Conservation (phyloP, 2,888 invertebrate species). For the Heliconius ismenius region DNA sequence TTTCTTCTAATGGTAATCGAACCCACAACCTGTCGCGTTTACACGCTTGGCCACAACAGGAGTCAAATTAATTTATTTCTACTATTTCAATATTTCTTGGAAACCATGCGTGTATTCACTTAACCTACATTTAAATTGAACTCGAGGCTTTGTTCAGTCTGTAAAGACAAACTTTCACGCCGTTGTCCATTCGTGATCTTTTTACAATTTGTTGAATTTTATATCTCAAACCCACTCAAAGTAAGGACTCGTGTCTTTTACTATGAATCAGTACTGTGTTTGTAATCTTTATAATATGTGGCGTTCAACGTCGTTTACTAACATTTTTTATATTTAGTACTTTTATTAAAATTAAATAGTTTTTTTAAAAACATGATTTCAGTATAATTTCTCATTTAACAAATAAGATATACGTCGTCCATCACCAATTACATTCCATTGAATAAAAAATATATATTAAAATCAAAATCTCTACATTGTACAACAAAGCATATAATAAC, state of each 20-base stretch:
- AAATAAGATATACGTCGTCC: too few species aligned
- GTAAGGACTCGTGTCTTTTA: neutral
- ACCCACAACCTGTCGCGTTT: too few species aligned
- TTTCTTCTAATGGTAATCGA: too few species aligned
- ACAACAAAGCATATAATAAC: neutral
- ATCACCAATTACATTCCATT: too few species aligned
- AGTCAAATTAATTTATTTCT: neutral
- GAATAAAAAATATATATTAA: neutral
- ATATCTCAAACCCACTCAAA: neutral
- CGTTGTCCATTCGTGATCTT: neutral
- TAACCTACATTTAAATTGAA: conserved; percentile 17
- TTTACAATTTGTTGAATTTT: neutral
- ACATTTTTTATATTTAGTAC: too few species aligned
- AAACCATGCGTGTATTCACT: conserved; percentile 16
- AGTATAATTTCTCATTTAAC: too few species aligned
- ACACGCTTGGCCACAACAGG: too few species aligned
- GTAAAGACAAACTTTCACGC: conserved; percentile 23
- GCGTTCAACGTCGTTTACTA: neutral
- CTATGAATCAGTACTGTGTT: neutral
- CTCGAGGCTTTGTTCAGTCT: conserved; percentile 14
- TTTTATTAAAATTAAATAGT: too few species aligned
- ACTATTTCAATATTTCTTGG: conserved; percentile 11
- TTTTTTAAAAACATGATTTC: too few species aligned
- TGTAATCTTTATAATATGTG: neutral
- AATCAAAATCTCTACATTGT: neutral